A percentile compares a stretch with the other conserved stretches of the same genome.
Conservation (phyloP, 92 coral and sea anemone species). For the Porites evermanni region DNA sequence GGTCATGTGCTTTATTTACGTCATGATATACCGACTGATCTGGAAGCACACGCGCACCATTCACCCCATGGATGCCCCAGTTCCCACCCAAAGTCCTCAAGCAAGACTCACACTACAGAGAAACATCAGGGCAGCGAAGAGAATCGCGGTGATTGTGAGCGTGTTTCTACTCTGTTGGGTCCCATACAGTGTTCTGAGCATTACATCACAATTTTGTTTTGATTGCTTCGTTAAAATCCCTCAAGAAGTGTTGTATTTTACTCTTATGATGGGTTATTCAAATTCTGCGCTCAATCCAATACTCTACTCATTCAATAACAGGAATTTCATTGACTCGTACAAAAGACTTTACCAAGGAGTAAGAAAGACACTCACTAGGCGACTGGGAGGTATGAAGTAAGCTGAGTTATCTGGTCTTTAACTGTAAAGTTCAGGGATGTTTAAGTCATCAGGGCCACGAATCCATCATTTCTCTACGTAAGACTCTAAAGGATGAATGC, state of each 20-base stretch:
- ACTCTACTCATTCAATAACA: constrained; percentile 77
- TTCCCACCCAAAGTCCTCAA: constrained; percentile 4
- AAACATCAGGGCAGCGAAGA: constrained; percentile 68
- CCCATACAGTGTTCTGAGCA: constrained; percentile 55
- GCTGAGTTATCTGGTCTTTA: not conserved
- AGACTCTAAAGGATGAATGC: not conserved
- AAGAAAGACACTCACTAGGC: constrained; percentile 8
- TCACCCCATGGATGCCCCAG: constrained; percentile 59
- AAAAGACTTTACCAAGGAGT: constrained; percentile 22
- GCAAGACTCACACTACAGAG: constrained; percentile 30
- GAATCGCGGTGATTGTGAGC: constrained; percentile 68
- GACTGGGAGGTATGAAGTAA: not conserved
- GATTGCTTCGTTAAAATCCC: constrained; percentile 29
- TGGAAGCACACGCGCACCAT: constrained; percentile 45
- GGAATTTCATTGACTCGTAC: constrained; percentile 68
- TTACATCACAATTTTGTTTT: constrained; percentile 28
- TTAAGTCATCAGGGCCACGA: not conserved
- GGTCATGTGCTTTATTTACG: constrained; percentile 62
- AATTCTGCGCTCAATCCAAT: constrained; percentile 73
- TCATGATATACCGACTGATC: constrained; percentile 60
- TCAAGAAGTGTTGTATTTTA: constrained; percentile 28
- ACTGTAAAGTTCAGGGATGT: not conserved
- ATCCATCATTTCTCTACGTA: not conserved
- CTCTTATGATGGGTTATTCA: constrained; percentile 66
- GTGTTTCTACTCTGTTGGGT: constrained; percentile 71